Evolutionary conservation across 2,797 vertebrate species (phyloP).

Genomic region (Dryobates pubescens): DNA sequence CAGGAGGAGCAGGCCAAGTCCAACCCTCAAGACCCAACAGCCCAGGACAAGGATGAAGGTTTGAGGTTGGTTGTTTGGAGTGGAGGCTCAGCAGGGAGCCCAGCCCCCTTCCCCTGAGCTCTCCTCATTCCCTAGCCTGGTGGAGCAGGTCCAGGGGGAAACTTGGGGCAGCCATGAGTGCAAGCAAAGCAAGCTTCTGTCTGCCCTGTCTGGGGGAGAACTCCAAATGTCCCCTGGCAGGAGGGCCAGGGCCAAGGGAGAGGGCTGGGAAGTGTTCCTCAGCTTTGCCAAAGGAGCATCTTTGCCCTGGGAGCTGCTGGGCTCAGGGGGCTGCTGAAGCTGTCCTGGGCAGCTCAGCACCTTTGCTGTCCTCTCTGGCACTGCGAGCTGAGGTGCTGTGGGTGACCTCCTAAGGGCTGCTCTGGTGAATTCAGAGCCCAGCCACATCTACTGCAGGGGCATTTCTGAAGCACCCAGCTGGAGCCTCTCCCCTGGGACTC

Average conservation of each 20-base stretch:
- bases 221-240: not conserved
- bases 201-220: not conserved
- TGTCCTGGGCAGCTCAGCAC: no score
- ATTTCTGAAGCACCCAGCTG: no score
- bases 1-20: constrained; percentile 53
- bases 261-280: not conserved
- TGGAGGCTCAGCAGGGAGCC: not conserved
- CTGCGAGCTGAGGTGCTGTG: no score
- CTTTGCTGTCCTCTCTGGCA: no score
- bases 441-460: no score
- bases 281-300: not conserved
- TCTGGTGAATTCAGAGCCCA: no score
- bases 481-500: not conserved
- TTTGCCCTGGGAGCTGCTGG: not conserved
- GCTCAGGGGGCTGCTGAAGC: not conserved
- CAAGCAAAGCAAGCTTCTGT: not conserved
- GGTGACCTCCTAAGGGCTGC: no score
- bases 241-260: not conserved
- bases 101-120: not conserved
- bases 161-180: not conserved
- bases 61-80: not conserved
- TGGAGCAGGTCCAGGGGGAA: not conserved
- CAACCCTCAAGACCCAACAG: constrained; percentile 37
- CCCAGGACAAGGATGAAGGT: constrained; percentile 52
- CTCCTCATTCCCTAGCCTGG: not conserved